These are phyloP conservation scores for Furnarius figulus DNA, from an alignment of 2,113 vertebrate genomes.

Conservation along the genomic window DNA sequence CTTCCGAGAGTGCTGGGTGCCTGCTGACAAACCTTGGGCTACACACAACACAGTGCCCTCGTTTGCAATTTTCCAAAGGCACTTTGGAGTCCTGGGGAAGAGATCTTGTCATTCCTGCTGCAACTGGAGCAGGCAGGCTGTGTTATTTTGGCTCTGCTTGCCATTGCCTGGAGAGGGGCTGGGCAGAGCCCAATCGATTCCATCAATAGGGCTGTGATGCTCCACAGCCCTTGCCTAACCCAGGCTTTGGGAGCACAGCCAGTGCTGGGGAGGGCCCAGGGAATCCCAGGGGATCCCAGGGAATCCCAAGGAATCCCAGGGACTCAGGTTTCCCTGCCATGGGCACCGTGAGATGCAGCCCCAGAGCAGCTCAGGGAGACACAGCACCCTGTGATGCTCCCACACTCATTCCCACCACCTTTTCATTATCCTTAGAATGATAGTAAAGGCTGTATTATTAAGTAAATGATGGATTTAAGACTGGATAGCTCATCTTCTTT, in stretches of 20 bases:
- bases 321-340: neutral
- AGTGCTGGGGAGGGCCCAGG: neutral
- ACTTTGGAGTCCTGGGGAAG: neutral
- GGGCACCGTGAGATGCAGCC: neutral
- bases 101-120: neutral
- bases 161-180: neutral
- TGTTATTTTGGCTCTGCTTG: neutral
- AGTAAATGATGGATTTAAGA: neutral
- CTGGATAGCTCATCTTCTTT: neutral
- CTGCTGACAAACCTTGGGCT: neutral
- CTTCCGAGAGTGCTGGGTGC: neutral
- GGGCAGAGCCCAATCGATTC: neutral
- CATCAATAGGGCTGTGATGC: neutral
- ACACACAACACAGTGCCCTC: neutral
- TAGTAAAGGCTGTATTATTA: neutral
- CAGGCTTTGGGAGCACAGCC: neutral
- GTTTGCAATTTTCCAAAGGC: neutral
- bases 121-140: neutral
- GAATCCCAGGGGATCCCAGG: neutral
- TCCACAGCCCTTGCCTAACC: neutral
- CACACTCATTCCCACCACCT: fast-evolving
- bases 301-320: too few species aligned
- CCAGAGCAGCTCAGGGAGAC: too few species aligned
- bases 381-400: neutral
- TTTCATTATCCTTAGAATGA: neutral